A percentile compares a stretch with the other conserved stretches of the same genome.
Conservation (phyloP, 2,797 vertebrate species). For the Strix occidentalis region DNA sequence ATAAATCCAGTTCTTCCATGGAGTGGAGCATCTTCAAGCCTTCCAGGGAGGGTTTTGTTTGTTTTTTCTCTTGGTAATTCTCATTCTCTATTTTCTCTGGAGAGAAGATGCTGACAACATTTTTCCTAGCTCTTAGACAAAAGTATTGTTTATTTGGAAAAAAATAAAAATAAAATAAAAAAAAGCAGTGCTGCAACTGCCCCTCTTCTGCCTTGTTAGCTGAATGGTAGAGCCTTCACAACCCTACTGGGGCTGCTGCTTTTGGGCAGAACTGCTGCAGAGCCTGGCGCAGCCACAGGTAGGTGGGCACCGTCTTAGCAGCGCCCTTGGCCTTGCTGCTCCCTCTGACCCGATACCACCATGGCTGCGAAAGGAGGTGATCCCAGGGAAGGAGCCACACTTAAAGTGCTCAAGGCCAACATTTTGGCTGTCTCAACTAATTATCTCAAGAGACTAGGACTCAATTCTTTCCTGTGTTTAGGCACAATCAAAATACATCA, state of each 20-base stretch:
- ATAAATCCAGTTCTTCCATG: neutral
- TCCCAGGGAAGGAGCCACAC: neutral
- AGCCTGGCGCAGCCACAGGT: accelerated
- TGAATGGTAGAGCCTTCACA: neutral
- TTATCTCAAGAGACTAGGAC: no score
- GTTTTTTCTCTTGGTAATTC: neutral
- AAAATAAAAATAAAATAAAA: no score
- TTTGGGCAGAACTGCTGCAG: neutral
- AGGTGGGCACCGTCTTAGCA: accelerated
- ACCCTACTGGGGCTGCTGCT: neutral
- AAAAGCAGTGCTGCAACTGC: neutral
- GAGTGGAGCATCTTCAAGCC: neutral
- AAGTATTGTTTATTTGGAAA: no score
- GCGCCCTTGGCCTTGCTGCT: neutral
- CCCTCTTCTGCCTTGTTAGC: neutral
- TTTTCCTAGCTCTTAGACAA: no score
- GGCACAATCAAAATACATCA: neutral
- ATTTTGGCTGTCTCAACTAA: neutral
- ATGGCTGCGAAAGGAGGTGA: accelerated
- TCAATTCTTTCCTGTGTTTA: neutral
- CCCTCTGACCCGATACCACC: no score
- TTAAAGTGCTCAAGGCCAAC: neutral
- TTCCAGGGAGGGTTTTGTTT: neutral
- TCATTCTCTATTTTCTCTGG: neutral
- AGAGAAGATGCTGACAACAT: neutral